Percentiles rank a stretch among this genome's conserved stretches.
Conservation (phyloP, 1,140 invertebrate genomes). For the Phthorimaea operculella region DNA sequence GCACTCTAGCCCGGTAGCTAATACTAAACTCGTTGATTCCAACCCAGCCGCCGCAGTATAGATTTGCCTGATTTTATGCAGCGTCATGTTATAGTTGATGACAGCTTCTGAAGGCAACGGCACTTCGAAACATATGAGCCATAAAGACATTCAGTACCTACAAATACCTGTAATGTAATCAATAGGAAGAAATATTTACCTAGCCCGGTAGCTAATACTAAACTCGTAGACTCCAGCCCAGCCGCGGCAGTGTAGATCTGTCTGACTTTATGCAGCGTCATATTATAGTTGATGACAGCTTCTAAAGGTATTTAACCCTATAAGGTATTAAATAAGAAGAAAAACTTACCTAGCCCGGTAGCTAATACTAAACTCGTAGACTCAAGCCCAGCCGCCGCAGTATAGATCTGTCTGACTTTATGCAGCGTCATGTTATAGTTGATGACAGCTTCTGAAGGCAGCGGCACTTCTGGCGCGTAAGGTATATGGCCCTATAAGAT, state of each 20-base stretch:
- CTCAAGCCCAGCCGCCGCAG: constrained; percentile 93
- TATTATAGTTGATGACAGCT: constrained; percentile 93
- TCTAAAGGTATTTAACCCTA: no score
- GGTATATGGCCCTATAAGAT: no score
- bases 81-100: constrained; percentile 96
- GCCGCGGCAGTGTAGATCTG: constrained; percentile 90
- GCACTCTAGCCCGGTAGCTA: no score
- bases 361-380: constrained; percentile 95
- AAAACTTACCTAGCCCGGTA: constrained; percentile 84
- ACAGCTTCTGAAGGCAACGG: constrained; percentile 87
- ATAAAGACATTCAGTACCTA: no score
- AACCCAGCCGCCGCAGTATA: constrained; percentile 91
- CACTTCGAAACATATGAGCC: no score
- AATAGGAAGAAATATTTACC: no score
- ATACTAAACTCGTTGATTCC: no score
- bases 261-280: constrained; percentile 80
- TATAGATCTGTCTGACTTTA: constrained; percentile 82
- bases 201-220: constrained; percentile 93
- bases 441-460: constrained; percentile 90
- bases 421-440: constrained; percentile 95
- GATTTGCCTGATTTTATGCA: constrained; percentile 80
- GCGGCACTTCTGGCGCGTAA: no score
- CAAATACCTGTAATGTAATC: no score
- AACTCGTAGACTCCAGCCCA: constrained; percentile 95
- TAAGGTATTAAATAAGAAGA: no score